phyloP scores from a whole-genome alignment of 2,113 vertebrate species.

The Pongo abelii region DNA sequence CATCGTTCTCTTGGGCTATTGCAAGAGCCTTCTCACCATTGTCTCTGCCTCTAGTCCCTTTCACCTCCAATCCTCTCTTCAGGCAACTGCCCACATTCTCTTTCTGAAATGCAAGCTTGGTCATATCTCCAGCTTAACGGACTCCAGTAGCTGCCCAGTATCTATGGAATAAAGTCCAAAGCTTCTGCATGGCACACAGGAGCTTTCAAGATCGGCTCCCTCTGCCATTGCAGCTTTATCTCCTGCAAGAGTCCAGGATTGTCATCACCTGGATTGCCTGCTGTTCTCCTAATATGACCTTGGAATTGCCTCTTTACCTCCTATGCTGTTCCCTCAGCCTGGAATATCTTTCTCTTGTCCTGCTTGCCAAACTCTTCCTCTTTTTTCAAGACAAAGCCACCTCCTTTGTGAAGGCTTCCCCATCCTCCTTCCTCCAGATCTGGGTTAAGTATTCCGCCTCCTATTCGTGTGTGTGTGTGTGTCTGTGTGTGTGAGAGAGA shows the following conservation, averaged over 20 bases:
- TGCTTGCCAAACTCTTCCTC: neutral
- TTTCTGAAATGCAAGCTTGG: neutral
- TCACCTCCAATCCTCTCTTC: neutral
- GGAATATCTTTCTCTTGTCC: neutral
- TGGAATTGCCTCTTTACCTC: neutral
- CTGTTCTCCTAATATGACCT: neutral
- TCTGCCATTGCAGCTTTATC: neutral
- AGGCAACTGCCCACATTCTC: neutral
- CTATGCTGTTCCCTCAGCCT: neutral
- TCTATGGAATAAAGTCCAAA: neutral
- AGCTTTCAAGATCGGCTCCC: neutral
- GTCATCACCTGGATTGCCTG: neutral
- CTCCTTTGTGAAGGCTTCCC: neutral
- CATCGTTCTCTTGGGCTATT: neutral
- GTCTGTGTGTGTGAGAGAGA: fast-evolving
- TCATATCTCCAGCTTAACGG: neutral
- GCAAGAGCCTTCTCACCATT: neutral
- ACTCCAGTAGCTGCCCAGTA: neutral
- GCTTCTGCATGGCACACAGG: neutral
- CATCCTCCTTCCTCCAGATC: neutral
- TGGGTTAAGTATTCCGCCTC: neutral
- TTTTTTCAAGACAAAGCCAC: neutral
- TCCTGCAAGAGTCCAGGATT: neutral
- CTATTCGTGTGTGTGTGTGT: no score
- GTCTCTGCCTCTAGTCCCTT: neutral